Base-by-base conservation (phyloP, 2,797 vertebrate species). In the Rhinatrema bivittatum region DNA sequence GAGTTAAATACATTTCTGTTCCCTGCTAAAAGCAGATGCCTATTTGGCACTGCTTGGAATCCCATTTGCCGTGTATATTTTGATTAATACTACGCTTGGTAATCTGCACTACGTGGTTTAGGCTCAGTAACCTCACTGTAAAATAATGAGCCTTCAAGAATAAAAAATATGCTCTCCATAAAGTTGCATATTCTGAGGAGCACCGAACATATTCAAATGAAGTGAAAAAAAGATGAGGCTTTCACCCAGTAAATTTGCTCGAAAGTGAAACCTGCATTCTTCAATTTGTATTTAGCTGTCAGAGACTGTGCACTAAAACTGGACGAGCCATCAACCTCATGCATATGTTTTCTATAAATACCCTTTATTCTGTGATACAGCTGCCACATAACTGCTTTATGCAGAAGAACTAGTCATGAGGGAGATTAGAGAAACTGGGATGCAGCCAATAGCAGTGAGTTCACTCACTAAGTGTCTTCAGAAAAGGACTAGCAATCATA, bases 101-200 rank as follows among this genome's bases (percentile, higher is more conserved):
- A 85, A 85, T 84, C 85, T 87, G 79, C 72, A 82, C 76, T 70
- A 54, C 7, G 16, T 74, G 79, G 70, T 88, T 74, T 65, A 78
- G 84, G 84, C 86, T 91, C 79, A 83, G 54, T 69, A 77, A 86
- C 76, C 76, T 83, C 70, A 79, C 74, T 73, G 72, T 82, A 90
- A 92, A 93, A 93, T 91, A 94, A 92, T 88, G 83, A 96, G 83
- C 85, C 77, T 90, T 94, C 82, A 89, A 72, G 69, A 85, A 87
- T 87, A 88, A 86, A 89, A 88, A 84, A 86, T 86, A 85, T 59
- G 67, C 68, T 80, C 62, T 38, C 65, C 76, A 69, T 68, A 74
- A 81, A 81, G 65, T 70, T 78, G 68, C 72, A 74, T 65, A 75
- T 76, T 84, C 78, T 75, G 65, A 87, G 71, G 69, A 65, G 56